These are phyloP conservation scores for Psilopsiagon aurifrons DNA, from an alignment of 2,113 vertebrate genomes.

Conservation along the genomic window DNA sequence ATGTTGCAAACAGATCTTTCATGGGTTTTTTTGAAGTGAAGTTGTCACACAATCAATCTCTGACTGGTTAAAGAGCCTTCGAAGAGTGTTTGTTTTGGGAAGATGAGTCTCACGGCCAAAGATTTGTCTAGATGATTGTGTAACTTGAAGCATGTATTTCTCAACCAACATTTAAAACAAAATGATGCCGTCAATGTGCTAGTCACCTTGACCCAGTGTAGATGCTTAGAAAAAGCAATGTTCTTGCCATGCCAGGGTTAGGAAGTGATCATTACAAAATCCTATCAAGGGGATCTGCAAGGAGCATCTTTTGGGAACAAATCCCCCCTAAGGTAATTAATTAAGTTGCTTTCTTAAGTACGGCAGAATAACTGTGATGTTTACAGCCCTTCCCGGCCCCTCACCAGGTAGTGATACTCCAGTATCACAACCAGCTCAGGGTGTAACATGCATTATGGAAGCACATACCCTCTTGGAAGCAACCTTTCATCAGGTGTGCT, in stretches of 20 bases:
- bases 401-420: background rate
- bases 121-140: background rate
- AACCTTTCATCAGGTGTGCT: background rate
- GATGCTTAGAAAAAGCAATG: background rate
- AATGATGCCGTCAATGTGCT: background rate
- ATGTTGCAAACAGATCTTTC: background rate
- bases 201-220: background rate
- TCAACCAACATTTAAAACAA: background rate
- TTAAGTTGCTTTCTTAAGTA: background rate
- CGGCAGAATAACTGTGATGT: background rate
- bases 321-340: background rate
- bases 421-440: background rate
- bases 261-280: background rate
- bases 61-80: background rate
- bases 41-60: background rate
- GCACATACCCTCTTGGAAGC: background rate
- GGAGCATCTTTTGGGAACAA: background rate
- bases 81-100: background rate
- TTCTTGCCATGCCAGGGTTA: background rate
- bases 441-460: background rate
- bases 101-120: background rate
- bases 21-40: background rate
- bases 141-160: background rate
- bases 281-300: background rate
- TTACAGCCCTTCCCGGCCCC: background rate